Conservation (phyloP, 2,113 vertebrate genomes). For the Pogona vitticeps region DNA sequence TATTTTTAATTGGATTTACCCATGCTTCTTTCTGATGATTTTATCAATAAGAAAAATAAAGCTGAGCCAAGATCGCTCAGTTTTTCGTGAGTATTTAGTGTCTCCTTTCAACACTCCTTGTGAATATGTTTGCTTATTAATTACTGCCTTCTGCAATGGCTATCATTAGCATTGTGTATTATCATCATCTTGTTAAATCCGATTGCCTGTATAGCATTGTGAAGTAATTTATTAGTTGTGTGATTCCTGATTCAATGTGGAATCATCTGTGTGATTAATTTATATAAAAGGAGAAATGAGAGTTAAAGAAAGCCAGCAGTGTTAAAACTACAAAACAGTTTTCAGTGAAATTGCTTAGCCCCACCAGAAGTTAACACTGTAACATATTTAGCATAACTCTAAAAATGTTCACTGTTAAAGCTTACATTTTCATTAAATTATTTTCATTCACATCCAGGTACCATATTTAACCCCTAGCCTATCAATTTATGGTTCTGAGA, state of each 20-base stretch:
- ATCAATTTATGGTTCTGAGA: not conserved
- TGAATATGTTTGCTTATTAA: not conserved
- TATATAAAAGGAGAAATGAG: not conserved
- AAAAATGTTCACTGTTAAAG: not conserved
- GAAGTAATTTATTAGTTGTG: not conserved
- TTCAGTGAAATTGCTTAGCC: not conserved
- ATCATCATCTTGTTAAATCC: not conserved
- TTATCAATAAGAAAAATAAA: not conserved
- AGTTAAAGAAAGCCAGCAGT: not conserved
- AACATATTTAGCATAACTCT: not conserved
- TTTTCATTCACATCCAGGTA: not conserved
- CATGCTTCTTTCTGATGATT: not conserved
- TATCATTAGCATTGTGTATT: not conserved
- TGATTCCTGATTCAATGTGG: not conserved
- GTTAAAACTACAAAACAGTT: not conserved
- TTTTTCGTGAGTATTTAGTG: not conserved
- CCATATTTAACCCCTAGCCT: no score
- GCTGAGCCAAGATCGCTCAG: not conserved
- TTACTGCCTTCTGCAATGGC: not conserved
- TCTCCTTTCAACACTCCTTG: not conserved
- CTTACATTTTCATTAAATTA: not conserved
- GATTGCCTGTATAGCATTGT: not conserved
- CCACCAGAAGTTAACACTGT: not conserved
- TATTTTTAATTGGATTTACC: not conserved
- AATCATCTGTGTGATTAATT: not conserved